These are phyloP conservation scores for Coptodon bakossiorum DNA, from an alignment of 2,113 vertebrate species.

Conservation along the genomic window DNA sequence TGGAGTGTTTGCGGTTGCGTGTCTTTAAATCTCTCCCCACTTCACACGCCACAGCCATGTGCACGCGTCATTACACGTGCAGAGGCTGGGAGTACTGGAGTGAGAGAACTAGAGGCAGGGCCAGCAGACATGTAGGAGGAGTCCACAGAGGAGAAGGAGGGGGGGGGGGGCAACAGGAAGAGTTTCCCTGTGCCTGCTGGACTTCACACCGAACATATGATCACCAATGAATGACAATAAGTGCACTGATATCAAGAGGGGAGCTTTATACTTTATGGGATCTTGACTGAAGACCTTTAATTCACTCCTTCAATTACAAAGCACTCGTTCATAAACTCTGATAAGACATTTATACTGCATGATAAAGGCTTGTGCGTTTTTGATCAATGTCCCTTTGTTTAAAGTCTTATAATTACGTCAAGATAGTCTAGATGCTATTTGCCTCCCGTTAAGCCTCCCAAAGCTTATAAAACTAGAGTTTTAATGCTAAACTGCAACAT, in stretches of 20 bases:
- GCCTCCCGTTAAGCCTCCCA: background rate
- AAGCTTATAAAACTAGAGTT: background rate
- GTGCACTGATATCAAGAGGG: background rate
- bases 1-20: conserved; percentile 64
- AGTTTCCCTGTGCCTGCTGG: conserved; percentile 40
- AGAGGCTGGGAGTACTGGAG: conserved; percentile 55
- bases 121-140: conserved; percentile 44
- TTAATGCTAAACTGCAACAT: background rate
- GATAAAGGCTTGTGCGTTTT: background rate
- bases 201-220: conserved; percentile 46
- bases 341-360: background rate
- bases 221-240: background rate
- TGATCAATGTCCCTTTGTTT: background rate
- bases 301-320: background rate
- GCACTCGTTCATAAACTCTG: background rate
- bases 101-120: conserved; percentile 61
- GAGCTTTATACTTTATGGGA: background rate
- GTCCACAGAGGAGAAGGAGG: background rate
- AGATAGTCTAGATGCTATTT: background rate
- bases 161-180: conserved; percentile 49
- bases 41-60: conserved; percentile 75
- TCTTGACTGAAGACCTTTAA: background rate
- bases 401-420: background rate
- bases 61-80: conserved; percentile 73
- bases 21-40: conserved; percentile 75